phyloP scores from a whole-genome alignment of 2,888 invertebrate species.

The Pyrochroa serraticornis region DNA sequence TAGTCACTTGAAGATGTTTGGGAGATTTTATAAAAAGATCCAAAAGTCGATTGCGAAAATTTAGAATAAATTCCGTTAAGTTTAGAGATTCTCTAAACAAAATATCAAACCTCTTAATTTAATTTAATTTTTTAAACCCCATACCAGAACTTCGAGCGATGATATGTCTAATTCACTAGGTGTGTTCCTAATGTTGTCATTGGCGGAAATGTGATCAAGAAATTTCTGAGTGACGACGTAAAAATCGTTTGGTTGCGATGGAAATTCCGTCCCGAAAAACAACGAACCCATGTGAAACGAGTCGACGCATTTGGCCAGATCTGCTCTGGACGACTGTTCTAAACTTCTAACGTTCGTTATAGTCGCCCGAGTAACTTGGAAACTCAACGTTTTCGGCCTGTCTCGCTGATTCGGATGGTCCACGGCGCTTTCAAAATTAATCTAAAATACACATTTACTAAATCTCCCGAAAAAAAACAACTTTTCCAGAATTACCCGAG shows the following conservation, averaged over 20 bases:
- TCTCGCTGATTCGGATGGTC: slow-evolving; percentile 84
- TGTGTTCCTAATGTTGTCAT: slow-evolving; percentile 58
- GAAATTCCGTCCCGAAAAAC: slow-evolving; percentile 80
- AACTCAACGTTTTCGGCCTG: slow-evolving; percentile 84
- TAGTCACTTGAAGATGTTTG: no score
- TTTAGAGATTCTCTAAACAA: no score
- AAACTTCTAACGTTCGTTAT: slow-evolving; percentile 72
- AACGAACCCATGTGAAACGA: slow-evolving; percentile 76
- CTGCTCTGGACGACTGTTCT: slow-evolving; percentile 74
- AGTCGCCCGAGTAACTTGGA: slow-evolving; percentile 79
- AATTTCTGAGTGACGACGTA: slow-evolving; percentile 85
- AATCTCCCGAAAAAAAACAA: background rate
- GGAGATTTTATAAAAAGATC: no score
- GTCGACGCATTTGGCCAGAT: slow-evolving; percentile 80
- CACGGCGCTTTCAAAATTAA: slow-evolving; percentile 77
- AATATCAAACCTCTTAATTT: no score
- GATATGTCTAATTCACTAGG: slow-evolving; percentile 50
- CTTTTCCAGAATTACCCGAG: slow-evolving; percentile 68
- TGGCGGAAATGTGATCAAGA: slow-evolving; percentile 67
- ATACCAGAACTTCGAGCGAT: slow-evolving; percentile 48
- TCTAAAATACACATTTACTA: slow-evolving; percentile 58
- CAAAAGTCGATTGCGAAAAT: no score
- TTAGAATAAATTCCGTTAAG: no score
- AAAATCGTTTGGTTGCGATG: slow-evolving; percentile 71
- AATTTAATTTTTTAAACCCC: slow-evolving; percentile 11